A percentile compares a stretch with the other conserved stretches of the same genome.
Conservation (phyloP, 2,113 vertebrate species). For the Mormyrus lacerda region DNA sequence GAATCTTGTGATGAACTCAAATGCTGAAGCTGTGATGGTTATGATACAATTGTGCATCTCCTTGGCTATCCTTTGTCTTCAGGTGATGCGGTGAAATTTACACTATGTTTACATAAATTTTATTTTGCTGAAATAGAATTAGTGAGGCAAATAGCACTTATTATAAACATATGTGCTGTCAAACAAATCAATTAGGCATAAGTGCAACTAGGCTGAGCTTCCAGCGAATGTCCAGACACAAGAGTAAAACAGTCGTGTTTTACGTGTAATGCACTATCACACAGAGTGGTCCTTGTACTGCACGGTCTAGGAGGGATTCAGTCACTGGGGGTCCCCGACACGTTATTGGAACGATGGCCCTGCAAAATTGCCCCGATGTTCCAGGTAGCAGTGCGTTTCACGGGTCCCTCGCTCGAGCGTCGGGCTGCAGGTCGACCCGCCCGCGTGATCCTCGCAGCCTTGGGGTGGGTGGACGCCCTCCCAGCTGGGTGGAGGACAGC, state of each 20-base stretch:
- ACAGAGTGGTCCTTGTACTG: background rate
- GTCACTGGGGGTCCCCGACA: background rate
- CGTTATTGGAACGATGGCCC: background rate
- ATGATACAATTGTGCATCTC: background rate
- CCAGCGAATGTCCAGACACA: background rate
- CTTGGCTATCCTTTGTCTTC: background rate
- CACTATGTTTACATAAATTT: background rate
- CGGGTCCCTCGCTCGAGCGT: background rate
- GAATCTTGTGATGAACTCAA: background rate
- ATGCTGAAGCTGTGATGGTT: background rate
- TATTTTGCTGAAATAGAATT: background rate
- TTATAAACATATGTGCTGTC: background rate
- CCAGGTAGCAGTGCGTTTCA: background rate
- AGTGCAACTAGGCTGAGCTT: background rate
- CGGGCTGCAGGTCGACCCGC: background rate
- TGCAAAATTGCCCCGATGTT: background rate
- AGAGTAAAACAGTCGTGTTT: background rate
- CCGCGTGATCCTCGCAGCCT: background rate
- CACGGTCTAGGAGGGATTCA: background rate
- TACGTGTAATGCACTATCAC: background rate
- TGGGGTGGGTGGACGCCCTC: background rate
- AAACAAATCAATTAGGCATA: background rate
- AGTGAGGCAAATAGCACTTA: background rate
- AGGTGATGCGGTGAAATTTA: background rate
- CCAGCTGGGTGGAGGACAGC: background rate